Base-by-base conservation (phyloP, 1,140 invertebrate genomes). In the Zaprionus inermis region DNA sequence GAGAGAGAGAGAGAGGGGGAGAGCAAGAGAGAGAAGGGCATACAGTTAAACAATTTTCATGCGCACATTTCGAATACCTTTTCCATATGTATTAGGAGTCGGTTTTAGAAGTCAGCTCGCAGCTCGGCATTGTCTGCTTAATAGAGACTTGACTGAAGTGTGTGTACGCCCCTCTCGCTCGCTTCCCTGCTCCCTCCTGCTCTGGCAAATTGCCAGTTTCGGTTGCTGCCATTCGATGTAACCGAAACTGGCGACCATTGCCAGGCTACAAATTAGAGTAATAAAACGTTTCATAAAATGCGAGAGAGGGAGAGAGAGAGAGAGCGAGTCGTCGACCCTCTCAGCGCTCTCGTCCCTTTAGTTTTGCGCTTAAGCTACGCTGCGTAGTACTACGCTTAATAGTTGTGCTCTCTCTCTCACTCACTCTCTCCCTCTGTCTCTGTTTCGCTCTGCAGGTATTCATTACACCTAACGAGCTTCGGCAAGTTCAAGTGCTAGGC, bases 121-220 rank as follows among this genome's bases (percentile, higher is more conserved):
- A 28, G 44, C 71, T 69, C 63, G 73, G 73, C 80, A 89, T 89
- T 89, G 84, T 88, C 84, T 88, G 78, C 88, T 91, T 91, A 91
- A 91, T 91, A 88, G 88, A 91, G 88, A 91, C 88, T 91, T 84
- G 88, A 90, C 72, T 91, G 69, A 83, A 91, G 83, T 91, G 81
- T 64, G 18, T 52, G 14, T n/a, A 11, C 41, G 9, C 22, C 22
- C 16, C 20, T 63, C 9, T 18, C 57, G 46, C 11, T 38, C 20
- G 41, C 36, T 44, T 16, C 41, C 20, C 16, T 5, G 11, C 10
- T 41, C 1, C 6, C 16, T 52, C 34, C n/a, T 24, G 16, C 70
- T 64, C 73, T 91, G 89, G 89, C 89, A 91, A 91, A 80, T 79
- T 91, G 89, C 89, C 89, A 91, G 85, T 90, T 90, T 80, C 82